Evolutionary conservation across 2,888 invertebrate genomes (phyloP).

Genomic region (Pristionchus mayeri): DNA sequence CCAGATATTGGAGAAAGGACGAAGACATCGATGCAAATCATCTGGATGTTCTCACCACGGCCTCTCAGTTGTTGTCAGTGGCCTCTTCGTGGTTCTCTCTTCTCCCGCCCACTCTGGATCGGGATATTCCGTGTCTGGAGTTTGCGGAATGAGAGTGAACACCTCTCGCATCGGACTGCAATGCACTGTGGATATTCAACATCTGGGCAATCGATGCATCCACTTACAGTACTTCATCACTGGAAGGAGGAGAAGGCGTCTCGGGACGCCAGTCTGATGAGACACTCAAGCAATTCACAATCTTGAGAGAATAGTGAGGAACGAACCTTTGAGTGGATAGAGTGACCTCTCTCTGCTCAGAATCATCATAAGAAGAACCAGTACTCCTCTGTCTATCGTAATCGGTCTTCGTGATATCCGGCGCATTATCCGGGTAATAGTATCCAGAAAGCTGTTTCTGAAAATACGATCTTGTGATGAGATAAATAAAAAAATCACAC

Average conservation of each 20-base stretch:
- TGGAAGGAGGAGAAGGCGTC: constrained; percentile 27
- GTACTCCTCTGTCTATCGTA: not conserved
- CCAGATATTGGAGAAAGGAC: too few relatives aligned
- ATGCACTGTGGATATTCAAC: not conserved
- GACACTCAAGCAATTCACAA: not conserved
- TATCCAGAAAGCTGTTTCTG: constrained; percentile 15
- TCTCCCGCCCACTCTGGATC: constrained; percentile 17
- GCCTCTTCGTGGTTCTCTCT: not conserved
- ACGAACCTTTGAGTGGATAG: not conserved
- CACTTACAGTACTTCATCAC: constrained; percentile 39
- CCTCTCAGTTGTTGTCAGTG: not conserved
- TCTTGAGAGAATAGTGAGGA: not conserved
- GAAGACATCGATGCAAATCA: too few relatives aligned
- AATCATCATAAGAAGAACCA: not conserved
- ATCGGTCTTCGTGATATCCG: not conserved
- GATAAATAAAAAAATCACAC: too few relatives aligned
- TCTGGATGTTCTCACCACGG: not conserved
- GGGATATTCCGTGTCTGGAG: not conserved
- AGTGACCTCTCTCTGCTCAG: not conserved
- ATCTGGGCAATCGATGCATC: not conserved
- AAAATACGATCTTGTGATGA: too few relatives aligned
- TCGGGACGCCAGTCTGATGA: constrained; percentile 29
- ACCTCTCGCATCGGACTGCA: constrained; percentile 9
- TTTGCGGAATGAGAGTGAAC: constrained; percentile 23
- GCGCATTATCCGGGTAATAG: constrained; percentile 26